Percentiles rank a stretch among this genome's conserved stretches.
phyloP scores from a whole-genome alignment of 2,888 invertebrate genomes.

The Tridacna crocea region DNA sequence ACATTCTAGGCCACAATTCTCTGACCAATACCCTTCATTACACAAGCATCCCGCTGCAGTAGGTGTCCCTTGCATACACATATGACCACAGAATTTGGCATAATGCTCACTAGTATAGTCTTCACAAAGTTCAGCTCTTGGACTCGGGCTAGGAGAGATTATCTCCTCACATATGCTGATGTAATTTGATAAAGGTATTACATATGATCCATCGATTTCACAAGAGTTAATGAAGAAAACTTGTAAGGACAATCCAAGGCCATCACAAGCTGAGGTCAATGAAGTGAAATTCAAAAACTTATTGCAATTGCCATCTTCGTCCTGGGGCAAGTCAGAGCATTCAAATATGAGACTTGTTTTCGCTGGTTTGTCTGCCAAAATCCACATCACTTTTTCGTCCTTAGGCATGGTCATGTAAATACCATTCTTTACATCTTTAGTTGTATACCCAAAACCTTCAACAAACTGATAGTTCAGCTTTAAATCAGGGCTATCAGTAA shows the following conservation, averaged over 20 bases:
- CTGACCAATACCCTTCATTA: conserved; percentile 59
- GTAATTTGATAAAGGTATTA: conserved; percentile 50
- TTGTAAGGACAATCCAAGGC: conserved; percentile 27
- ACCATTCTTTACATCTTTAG: conserved; percentile 35
- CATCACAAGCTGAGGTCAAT: conserved; percentile 35
- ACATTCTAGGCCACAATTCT: conserved; percentile 57
- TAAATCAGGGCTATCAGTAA: conserved; percentile 24
- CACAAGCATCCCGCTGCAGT: conserved; percentile 53
- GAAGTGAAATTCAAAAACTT: conserved; percentile 2
- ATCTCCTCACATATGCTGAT: conserved; percentile 58
- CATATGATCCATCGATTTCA: conserved; percentile 51
- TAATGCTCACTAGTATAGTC: conserved; percentile 54
- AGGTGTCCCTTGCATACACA: conserved; percentile 52
- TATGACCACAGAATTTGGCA: conserved; percentile 58
- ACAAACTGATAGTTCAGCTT: conserved; percentile 40
- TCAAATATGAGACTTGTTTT: background rate
- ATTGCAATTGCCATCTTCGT: background rate
- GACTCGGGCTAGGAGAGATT: conserved; percentile 47
- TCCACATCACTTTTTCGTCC: conserved; percentile 40
- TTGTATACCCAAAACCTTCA: conserved; percentile 51
- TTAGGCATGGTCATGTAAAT: conserved; percentile 36
- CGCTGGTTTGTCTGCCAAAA: conserved; percentile 38
- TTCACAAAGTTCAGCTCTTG: conserved; percentile 58
- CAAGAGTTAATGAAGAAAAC: conserved; percentile 43
- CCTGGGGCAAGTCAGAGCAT: background rate